Conservation (phyloP, 2,888 invertebrate genomes). For the Philopedon plagiatum region DNA sequence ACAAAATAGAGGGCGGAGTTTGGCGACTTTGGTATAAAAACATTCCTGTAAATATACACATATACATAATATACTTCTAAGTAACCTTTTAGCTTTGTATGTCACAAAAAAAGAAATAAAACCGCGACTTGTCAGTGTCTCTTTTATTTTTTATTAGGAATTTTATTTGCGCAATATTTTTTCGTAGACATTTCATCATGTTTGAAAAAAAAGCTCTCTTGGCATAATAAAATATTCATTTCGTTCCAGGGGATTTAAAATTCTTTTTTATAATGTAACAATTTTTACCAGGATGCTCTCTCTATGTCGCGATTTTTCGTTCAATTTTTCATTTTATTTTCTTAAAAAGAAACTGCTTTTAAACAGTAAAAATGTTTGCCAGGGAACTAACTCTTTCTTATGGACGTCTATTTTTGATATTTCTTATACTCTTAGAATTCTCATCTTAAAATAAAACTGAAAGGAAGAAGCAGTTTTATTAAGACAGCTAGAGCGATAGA, state of each 20-base stretch:
- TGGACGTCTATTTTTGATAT: too few relatives aligned
- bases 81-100: constrained; percentile 1
- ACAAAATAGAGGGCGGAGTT: too few relatives aligned
- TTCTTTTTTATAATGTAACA: constrained; percentile 19
- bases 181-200: constrained; percentile 12
- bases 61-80: neutral
- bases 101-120: neutral
- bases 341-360: neutral
- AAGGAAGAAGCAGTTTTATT: too few relatives aligned
- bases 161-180: constrained; percentile 18
- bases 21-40: too few relatives aligned
- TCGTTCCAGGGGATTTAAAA: constrained; percentile 15
- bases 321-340: constrained; percentile 4
- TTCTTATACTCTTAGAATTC: too few relatives aligned
- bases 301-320: neutral
- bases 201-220: constrained; percentile 17
- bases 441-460: too few relatives aligned
- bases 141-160: constrained; percentile 15
- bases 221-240: constrained; percentile 19
- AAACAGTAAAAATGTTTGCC: neutral
- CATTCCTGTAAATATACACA: too few relatives aligned
- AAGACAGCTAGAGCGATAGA: too few relatives aligned
- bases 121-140: constrained; percentile 16
- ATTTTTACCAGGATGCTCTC: constrained; percentile 1
- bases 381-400: neutral